Evolutionary conservation across 2,113 vertebrate genomes (phyloP).

Genomic region (Vulpes lagopus): DNA sequence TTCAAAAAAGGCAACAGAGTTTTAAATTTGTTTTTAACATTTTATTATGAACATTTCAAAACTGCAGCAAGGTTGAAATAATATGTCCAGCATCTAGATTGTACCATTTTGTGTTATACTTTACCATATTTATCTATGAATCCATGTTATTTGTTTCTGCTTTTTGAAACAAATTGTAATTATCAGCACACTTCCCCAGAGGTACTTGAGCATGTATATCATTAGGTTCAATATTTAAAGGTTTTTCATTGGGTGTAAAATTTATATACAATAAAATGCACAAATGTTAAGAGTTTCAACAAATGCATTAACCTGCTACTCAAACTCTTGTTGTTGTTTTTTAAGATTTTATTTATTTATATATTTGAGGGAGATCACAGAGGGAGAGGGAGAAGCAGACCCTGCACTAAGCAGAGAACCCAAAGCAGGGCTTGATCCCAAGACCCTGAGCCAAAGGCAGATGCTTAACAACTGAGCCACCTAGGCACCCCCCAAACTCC

Average conservation of each 20-base stretch:
- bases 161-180: background rate
- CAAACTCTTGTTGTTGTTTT: background rate
- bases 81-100: background rate
- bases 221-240: background rate
- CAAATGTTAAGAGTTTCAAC: background rate
- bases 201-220: background rate
- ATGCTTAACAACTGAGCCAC: background rate
- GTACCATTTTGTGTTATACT: background rate
- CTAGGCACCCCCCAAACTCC: background rate
- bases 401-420: background rate
- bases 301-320: background rate
- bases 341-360: background rate
- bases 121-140: background rate
- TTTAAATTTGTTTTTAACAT: background rate
- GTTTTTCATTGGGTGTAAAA: background rate
- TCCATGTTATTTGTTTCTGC: background rate
- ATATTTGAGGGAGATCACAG: background rate
- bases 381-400: background rate
- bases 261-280: background rate
- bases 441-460: background rate
- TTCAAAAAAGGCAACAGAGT: background rate
- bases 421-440: background rate
- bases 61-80: background rate
- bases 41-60: background rate
- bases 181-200: background rate